Evolutionary conservation across 2,888 invertebrate genomes (phyloP).

Genomic region (Alloscopus bannaensis): DNA sequence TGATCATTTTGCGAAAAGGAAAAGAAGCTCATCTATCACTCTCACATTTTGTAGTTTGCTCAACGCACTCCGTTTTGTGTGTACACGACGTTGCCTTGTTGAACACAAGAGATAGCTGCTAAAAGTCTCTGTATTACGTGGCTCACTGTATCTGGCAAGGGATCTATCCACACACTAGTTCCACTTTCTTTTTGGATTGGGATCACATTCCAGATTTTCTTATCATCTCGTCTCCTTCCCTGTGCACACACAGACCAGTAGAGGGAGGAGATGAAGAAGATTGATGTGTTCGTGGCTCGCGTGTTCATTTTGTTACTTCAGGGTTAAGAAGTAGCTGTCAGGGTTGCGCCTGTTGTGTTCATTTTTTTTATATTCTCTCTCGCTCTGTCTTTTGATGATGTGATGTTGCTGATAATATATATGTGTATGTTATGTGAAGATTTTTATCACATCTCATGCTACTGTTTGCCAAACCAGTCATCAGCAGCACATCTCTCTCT

Average conservation of each 20-base stretch:
- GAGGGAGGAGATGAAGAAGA: conserved; percentile 54
- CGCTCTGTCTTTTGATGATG: conserved; percentile 13
- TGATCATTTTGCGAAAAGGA: conserved; percentile 44
- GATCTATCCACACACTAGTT: neutral
- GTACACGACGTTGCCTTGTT: too few species aligned
- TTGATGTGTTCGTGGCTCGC: conserved; percentile 56
- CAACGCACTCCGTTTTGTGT: too few species aligned
- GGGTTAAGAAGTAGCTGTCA: conserved; percentile 48
- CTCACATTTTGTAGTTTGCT: too few species aligned
- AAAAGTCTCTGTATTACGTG: too few species aligned
- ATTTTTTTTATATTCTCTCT: too few species aligned
- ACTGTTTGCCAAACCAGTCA: conserved; percentile 31
- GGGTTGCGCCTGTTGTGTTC: conserved; percentile 38
- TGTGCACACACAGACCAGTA: neutral
- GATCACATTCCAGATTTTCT: conserved; percentile 4
- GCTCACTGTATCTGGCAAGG: too few species aligned
- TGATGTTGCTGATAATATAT: conserved; percentile 15
- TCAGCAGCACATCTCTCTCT: too few species aligned
- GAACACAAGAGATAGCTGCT: too few species aligned
- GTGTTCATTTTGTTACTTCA: conserved; percentile 44
- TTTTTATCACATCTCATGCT: conserved; percentile 35
- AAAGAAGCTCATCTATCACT: conserved; percentile 33
- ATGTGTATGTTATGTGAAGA: neutral
- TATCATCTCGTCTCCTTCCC: too few species aligned
- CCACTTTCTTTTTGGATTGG: neutral